A percentile compares a stretch with the other conserved stretches of the same genome.
These are phyloP conservation scores for Lophochroa leadbeateri DNA, from an alignment of 2,113 vertebrate species.

Conservation along the genomic window DNA sequence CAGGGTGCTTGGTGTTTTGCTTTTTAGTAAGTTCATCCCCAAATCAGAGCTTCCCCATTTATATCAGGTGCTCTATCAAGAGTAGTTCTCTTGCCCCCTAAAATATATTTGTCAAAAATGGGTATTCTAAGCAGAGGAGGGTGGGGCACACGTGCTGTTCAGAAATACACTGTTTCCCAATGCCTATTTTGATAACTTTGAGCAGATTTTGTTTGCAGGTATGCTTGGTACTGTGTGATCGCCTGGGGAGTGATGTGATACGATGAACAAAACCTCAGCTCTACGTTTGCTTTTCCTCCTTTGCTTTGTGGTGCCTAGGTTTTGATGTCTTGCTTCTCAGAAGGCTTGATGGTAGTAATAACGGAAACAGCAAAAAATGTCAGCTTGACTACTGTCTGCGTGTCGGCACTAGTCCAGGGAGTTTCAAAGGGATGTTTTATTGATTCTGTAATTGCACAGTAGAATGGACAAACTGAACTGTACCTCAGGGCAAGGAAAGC, in stretches of 20 bases:
- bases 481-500: conserved; percentile 83
- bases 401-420: conserved; percentile 83
- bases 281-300: conserved; percentile 46
- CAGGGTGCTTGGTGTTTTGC: not conserved
- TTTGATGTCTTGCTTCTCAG: conserved; percentile 71
- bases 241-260: not conserved
- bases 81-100: not conserved
- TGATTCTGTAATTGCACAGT: conserved; percentile 82
- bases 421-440: conserved; percentile 90
- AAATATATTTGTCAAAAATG: not conserved
- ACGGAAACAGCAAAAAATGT: conserved; percentile 75
- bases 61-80: not conserved
- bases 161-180: not conserved
- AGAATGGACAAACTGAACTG: conserved; percentile 80
- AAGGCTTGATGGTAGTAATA: conserved; percentile 72
- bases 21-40: conserved; percentile 43
- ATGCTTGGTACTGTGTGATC: not conserved
- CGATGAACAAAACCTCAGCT: conserved; percentile 11
- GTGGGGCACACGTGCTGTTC: not conserved
- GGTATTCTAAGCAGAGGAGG: not conserved
- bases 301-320: conserved; percentile 47
- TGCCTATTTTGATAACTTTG: not conserved
- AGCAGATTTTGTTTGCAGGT: conserved; percentile 4
- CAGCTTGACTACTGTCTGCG: conserved; percentile 76
- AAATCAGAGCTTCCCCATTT: conserved; percentile 9